phyloP scores from a whole-genome alignment of 2,888 invertebrate genomes.

The Troglohyphantes excavatus region DNA sequence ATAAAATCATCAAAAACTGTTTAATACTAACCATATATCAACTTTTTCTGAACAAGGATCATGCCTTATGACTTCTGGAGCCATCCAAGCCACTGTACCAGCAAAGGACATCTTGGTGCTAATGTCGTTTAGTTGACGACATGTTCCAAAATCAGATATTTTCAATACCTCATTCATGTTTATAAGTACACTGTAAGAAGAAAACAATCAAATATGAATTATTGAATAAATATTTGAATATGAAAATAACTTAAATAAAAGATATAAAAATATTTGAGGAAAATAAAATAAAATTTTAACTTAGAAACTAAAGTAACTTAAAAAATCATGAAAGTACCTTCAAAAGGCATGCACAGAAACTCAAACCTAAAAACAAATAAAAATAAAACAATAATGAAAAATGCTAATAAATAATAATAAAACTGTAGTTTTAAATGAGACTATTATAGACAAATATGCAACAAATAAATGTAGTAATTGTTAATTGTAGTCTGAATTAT shows the following conservation, averaged over 20 bases:
- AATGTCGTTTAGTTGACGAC: slow-evolving; percentile 95
- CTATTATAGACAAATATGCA: too few relatives aligned
- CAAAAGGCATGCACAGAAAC: slow-evolving; percentile 55
- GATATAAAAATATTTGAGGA: background rate
- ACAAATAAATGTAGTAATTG: too few relatives aligned
- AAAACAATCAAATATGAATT: background rate
- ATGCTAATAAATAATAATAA: background rate
- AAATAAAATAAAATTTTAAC: background rate
- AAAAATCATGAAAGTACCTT: slow-evolving; percentile 63
- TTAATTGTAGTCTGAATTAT: too few relatives aligned
- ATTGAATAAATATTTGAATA: background rate
- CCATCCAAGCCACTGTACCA: slow-evolving; percentile 98
- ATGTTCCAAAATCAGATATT: slow-evolving; percentile 99
- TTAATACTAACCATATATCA: slow-evolving; percentile 91
- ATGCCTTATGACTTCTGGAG: slow-evolving; percentile 98
- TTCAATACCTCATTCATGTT: slow-evolving; percentile 91
- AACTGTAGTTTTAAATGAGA: too few relatives aligned
- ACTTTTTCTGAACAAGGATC: slow-evolving; percentile 98
- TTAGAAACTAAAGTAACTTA: slow-evolving; percentile 28
- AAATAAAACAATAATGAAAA: slow-evolving; percentile 46
- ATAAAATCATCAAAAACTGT: background rate
- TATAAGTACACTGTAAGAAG: slow-evolving; percentile 86
- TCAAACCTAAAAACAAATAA: slow-evolving; percentile 65
- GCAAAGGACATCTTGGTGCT: slow-evolving; percentile 99
- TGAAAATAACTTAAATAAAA: background rate